These are phyloP conservation scores for Apogon hyalosoma DNA, from an alignment of 2,797 vertebrate genomes.

Conservation along the genomic window DNA sequence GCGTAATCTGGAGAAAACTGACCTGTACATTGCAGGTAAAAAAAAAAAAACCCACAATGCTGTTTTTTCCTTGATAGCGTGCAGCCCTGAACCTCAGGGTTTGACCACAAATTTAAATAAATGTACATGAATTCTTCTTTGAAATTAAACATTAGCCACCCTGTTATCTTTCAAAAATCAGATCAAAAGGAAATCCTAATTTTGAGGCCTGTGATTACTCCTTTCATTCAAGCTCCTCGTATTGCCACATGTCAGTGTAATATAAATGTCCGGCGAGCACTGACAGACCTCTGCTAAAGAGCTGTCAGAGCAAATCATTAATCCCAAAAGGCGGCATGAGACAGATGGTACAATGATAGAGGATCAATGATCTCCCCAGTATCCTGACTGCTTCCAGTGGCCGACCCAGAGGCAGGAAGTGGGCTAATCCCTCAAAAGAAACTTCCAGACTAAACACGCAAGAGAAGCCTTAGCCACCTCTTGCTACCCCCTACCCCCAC, in stretches of 20 bases:
- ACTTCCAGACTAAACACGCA: conserved; percentile 75
- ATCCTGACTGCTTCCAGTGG: conserved; percentile 47
- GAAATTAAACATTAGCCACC: too few species aligned
- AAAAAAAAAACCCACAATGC: too few species aligned
- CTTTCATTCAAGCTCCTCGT: conserved; percentile 17
- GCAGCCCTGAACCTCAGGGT: too few species aligned
- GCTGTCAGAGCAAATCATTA: conserved; percentile 78
- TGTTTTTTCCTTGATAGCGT: too few species aligned
- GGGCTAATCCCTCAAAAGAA: conserved; percentile 79
- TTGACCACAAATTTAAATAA: too few species aligned
- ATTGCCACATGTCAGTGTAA: conserved; percentile 69
- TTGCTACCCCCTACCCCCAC: conserved; percentile 20
- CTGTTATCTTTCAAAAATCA: background rate
- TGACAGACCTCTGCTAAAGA: conserved; percentile 70
- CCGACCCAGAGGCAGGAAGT: conserved; percentile 67
- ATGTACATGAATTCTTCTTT: too few species aligned
- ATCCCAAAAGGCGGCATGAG: conserved; percentile 78
- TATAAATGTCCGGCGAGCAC: conserved; percentile 59
- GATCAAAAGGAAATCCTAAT: background rate
- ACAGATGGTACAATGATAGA: conserved; percentile 83
- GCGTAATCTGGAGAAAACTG: too few species aligned
- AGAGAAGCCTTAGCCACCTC: conserved; percentile 35
- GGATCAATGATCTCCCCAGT: conserved; percentile 71
- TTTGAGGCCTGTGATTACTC: background rate
- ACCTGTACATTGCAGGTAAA: too few species aligned